phyloP scores from a whole-genome alignment of 2,797 vertebrate species.

The Toxotes lorentzi region DNA sequence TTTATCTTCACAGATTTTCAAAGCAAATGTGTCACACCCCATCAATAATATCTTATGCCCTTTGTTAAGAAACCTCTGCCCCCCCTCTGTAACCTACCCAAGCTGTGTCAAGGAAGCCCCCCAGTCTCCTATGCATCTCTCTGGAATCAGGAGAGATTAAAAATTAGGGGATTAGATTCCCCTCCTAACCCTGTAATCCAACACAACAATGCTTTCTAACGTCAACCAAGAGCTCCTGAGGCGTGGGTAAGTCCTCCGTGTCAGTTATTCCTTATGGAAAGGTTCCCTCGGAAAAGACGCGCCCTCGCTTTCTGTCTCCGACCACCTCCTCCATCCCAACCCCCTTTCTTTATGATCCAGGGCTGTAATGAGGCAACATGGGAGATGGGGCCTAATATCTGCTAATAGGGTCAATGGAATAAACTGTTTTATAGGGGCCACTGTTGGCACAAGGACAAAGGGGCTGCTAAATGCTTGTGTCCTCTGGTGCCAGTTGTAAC shows the following conservation, averaged over 20 bases:
- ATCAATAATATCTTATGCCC: constrained; percentile 65
- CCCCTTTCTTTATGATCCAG: constrained; percentile 71
- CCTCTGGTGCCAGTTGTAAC: constrained; percentile 62
- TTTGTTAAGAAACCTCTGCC: constrained; percentile 75
- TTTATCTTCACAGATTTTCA: constrained; percentile 32
- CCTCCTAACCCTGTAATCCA: constrained; percentile 83
- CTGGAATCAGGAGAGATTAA: constrained; percentile 85
- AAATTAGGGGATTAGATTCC: constrained; percentile 84
- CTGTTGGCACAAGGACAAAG: constrained; percentile 75
- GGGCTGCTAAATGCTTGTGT: constrained; percentile 65
- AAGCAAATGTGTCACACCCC: constrained; percentile 33
- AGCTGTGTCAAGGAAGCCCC: constrained; percentile 69
- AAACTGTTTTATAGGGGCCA: constrained; percentile 77
- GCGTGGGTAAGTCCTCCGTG: constrained; percentile 79
- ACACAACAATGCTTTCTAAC: constrained; percentile 85
- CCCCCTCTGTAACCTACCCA: constrained; percentile 71
- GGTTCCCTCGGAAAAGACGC: constrained; percentile 82
- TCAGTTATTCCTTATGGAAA: constrained; percentile 86
- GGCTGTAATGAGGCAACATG: constrained; percentile 80
- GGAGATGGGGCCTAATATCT: constrained; percentile 81
- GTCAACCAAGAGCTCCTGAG: constrained; percentile 68
- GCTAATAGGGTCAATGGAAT: constrained; percentile 83
- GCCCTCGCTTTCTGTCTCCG: constrained; percentile 69
- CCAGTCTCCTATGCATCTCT: constrained; percentile 72
- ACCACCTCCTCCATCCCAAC: constrained; percentile 60